phyloP scores from a whole-genome alignment of 2,797 vertebrate species.

The Megaceryle alcyon region DNA sequence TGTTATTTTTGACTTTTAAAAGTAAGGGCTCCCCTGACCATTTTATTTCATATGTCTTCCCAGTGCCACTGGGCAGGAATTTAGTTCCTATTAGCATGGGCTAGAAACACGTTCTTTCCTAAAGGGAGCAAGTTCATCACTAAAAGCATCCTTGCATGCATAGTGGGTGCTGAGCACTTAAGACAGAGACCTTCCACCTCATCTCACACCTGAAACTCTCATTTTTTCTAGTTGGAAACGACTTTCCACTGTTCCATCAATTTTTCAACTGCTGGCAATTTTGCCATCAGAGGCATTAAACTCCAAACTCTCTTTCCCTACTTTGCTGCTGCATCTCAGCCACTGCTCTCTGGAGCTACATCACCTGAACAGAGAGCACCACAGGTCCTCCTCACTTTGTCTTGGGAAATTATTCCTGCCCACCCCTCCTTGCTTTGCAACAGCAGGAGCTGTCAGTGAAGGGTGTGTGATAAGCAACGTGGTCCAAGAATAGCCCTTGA shows the following conservation, averaged over 20 bases:
- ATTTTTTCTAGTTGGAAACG: neutral
- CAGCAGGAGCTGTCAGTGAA: neutral
- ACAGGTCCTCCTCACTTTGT: neutral
- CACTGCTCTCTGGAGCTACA: neutral
- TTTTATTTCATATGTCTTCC: neutral
- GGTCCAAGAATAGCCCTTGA: constrained; percentile 15
- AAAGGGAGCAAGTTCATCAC: neutral
- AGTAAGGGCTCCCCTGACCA: neutral
- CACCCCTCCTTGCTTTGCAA: neutral
- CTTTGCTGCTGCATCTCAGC: neutral
- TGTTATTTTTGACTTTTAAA: constrained; percentile 10
- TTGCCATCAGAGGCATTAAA: neutral
- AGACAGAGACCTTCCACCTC: neutral
- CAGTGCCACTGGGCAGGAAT: neutral
- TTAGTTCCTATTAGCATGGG: neutral
- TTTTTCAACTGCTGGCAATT: neutral
- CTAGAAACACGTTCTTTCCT: neutral
- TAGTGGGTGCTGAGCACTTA: neutral
- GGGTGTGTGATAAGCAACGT: neutral
- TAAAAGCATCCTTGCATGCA: neutral
- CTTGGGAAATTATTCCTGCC: neutral
- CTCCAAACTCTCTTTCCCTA: neutral
- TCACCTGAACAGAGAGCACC: neutral
- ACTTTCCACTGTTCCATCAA: neutral
- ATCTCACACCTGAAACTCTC: neutral